These are phyloP conservation scores for Boloria selene DNA, from an alignment of 2,888 invertebrate species.

Conservation along the genomic window DNA sequence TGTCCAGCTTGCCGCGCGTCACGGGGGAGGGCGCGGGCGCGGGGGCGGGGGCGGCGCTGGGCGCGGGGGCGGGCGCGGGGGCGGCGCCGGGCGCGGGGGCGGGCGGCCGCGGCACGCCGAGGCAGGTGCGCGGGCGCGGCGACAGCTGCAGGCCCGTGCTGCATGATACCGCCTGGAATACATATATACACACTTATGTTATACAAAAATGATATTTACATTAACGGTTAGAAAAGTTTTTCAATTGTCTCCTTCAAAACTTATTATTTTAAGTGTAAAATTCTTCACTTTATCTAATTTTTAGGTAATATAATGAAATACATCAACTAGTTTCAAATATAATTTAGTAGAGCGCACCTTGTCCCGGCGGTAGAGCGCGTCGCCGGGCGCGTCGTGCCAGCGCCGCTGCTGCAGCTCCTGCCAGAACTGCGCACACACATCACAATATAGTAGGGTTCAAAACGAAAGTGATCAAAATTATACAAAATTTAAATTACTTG, in stretches of 20 bases:
- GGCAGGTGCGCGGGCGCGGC: conserved; percentile 86
- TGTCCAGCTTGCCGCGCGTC: conserved; percentile 83
- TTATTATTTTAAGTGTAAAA: background rate
- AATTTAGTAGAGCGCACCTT: conserved; percentile 65
- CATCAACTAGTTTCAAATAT: too few species aligned
- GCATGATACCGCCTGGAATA: conserved; percentile 85
- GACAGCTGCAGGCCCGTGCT: conserved; percentile 88
- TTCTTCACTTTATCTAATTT: too few species aligned
- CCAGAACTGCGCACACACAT: conserved; percentile 84
- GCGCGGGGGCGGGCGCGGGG: conserved; percentile 21
- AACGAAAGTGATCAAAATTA: too few species aligned
- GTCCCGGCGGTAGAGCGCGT: conserved; percentile 85
- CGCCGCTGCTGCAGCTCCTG: conserved; percentile 81
- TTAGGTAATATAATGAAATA: too few species aligned
- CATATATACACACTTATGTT: background rate
- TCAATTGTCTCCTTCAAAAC: too few species aligned
- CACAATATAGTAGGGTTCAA: too few species aligned
- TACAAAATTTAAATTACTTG: too few species aligned
- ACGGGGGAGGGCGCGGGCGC: conserved; percentile 33
- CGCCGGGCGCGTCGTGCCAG: conserved; percentile 66
- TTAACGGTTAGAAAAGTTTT: too few species aligned
- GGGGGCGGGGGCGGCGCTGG: conserved; percentile 29
- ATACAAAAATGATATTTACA: background rate
- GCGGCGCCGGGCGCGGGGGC: conserved; percentile 15
- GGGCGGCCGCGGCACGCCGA: conserved; percentile 68